These are phyloP conservation scores for Netta rufina DNA, from an alignment of 2,797 vertebrate genomes.

Conservation along the genomic window DNA sequence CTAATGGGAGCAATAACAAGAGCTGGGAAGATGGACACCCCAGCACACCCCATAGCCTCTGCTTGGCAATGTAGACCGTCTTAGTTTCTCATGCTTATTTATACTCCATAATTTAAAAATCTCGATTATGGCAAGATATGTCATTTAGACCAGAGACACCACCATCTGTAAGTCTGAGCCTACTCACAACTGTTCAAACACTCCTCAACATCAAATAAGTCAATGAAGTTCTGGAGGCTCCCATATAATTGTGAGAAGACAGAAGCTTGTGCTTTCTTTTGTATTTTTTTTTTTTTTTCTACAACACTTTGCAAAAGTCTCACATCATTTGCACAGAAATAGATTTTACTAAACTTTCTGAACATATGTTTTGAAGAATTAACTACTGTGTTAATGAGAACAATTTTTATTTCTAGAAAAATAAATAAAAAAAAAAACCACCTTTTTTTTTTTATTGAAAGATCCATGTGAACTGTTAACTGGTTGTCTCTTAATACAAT, in stretches of 20 bases:
- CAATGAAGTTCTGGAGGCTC: neutral
- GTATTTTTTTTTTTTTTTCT: neutral
- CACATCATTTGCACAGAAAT: neutral
- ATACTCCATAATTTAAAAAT: neutral
- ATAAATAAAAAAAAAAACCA: neutral
- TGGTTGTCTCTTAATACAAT: neutral
- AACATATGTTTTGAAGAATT: neutral
- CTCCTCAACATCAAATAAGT: neutral
- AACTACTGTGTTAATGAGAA: neutral
- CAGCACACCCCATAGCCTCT: neutral
- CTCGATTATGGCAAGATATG: neutral
- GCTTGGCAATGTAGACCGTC: neutral
- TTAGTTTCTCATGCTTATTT: neutral
- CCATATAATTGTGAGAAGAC: neutral
- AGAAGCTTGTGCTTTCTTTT: neutral
- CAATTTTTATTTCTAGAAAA: neutral
- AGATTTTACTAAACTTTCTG: neutral
- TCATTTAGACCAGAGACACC: neutral
- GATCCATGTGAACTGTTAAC: neutral
- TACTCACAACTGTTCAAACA: neutral
- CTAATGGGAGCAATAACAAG: neutral
- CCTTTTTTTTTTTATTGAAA: neutral
- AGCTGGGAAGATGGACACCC: neutral
- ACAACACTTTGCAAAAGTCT: neutral
- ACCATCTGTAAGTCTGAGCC: neutral